Evolutionary conservation across 2,888 invertebrate species (phyloP).

Genomic region (Exephanes ischioxanthus): DNA sequence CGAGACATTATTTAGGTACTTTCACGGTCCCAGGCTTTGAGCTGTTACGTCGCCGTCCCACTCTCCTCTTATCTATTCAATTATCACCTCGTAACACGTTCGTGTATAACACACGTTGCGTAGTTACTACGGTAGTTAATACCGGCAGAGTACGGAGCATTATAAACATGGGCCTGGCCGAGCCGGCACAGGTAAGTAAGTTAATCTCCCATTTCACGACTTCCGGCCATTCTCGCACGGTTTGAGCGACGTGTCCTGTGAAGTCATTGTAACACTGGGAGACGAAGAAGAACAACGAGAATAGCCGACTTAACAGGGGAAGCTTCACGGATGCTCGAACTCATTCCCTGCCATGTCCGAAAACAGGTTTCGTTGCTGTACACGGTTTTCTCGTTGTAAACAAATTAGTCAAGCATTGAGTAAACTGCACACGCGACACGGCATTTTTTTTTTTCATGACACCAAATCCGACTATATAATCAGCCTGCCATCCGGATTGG

Average conservation of each 20-base stretch:
- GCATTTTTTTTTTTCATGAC: neutral
- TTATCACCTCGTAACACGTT: slow-evolving; percentile 81
- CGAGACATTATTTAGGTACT: neutral
- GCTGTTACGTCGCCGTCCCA: slow-evolving; percentile 10
- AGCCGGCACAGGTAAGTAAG: slow-evolving; percentile 71
- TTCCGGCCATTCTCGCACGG: slow-evolving; percentile 83
- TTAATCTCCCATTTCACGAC: slow-evolving; percentile 84
- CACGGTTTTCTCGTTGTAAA: slow-evolving; percentile 4
- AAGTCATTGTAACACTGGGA: slow-evolving; percentile 74
- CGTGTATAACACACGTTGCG: slow-evolving; percentile 74
- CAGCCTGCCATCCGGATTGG: neutral
- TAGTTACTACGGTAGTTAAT: slow-evolving; percentile 27
- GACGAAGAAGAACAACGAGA: slow-evolving; percentile 18
- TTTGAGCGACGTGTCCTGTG: slow-evolving; percentile 84
- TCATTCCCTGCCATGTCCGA: slow-evolving; percentile 64
- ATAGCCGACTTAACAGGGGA: slow-evolving; percentile 53
- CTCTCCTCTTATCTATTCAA: slow-evolving; percentile 82
- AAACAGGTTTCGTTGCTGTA: neutral
- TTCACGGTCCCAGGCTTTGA: slow-evolving; percentile 2
- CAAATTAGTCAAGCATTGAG: slow-evolving; percentile 27
- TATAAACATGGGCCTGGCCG: slow-evolving; percentile 12
- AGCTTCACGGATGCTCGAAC: slow-evolving; percentile 79
- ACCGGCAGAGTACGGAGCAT: slow-evolving; percentile 56
- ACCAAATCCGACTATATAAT: neutral
- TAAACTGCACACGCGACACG: neutral